phyloP scores from a whole-genome alignment of 2,113 vertebrate genomes.

The Formicarius rufipectus region DNA sequence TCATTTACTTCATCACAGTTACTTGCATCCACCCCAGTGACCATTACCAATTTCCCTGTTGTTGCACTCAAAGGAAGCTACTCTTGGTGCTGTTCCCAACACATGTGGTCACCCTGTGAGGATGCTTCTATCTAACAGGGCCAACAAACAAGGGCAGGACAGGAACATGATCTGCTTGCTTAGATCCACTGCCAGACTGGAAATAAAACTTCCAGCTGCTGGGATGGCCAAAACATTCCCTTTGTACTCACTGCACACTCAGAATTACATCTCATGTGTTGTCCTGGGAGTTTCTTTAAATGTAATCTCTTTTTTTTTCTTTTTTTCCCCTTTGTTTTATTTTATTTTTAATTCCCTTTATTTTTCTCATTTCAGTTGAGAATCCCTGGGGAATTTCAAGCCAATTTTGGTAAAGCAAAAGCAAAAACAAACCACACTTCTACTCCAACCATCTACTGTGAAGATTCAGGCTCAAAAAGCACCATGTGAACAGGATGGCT shows the following conservation, averaged over 20 bases:
- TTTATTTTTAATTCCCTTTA: too few relatives aligned
- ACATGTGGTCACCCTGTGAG: not conserved
- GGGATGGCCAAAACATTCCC: not conserved
- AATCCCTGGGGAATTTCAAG: not conserved
- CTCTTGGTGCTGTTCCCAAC: not conserved
- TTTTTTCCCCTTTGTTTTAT: not conserved
- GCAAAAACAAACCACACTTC: not conserved
- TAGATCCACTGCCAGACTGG: constrained; percentile 15
- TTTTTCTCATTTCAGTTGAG: not conserved
- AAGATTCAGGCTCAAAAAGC: not conserved
- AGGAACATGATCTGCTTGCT: not conserved
- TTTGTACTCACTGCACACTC: not conserved
- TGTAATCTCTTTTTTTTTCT: not conserved
- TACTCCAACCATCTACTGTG: not conserved
- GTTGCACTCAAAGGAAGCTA: not conserved
- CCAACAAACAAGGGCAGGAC: not conserved
- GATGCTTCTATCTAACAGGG: not conserved
- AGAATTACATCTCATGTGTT: not conserved
- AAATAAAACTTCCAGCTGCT: not conserved
- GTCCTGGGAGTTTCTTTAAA: not conserved
- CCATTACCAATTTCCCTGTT: not conserved
- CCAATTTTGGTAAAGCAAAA: not conserved
- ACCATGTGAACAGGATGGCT: not conserved
- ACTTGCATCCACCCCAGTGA: not conserved
- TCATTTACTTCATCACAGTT: not conserved